A percentile compares a stretch with the other conserved stretches of the same genome.
phyloP scores from a whole-genome alignment of 2,797 vertebrate genomes.

The Chaunax sp. region DNA sequence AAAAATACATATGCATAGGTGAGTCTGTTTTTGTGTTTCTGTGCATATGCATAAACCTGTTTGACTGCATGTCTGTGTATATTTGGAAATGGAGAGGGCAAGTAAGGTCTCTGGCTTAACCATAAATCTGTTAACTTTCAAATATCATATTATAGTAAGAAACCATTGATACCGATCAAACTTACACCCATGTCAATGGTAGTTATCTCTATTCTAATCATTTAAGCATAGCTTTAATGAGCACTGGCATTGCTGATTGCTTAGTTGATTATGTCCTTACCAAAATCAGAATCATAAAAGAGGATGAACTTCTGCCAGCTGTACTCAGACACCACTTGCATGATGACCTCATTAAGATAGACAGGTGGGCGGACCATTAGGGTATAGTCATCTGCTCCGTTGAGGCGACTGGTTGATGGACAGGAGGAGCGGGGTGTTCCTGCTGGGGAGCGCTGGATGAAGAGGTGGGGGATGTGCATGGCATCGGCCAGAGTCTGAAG shows the following conservation, averaged over 20 bases:
- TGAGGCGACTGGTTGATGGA: conserved; percentile 86
- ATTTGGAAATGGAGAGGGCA: not conserved
- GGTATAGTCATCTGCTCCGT: conserved; percentile 93
- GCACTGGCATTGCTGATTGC: not conserved
- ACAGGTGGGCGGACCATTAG: conserved; percentile 95
- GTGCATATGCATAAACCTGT: conserved; percentile 7
- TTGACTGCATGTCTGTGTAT: not conserved
- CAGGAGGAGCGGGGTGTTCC: conserved; percentile 93
- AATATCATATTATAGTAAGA: conserved; percentile 41
- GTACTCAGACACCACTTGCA: conserved; percentile 95
- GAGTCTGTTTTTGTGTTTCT: conserved; percentile 14
- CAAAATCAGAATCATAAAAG: conserved; percentile 96
- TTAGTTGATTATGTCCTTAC: conserved; percentile 79
- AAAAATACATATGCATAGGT: conserved; percentile 10
- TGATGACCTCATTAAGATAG: conserved; percentile 97
- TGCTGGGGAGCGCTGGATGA: conserved; percentile 91
- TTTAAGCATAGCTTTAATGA: too few relatives aligned
- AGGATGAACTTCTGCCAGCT: conserved; percentile 99
- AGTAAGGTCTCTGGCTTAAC: conserved; percentile 12
- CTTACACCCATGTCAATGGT: not conserved
- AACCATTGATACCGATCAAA: conserved; percentile 7
- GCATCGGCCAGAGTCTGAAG: conserved; percentile 95
- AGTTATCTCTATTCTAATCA: not conserved
- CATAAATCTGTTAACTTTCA: conserved; percentile 27
- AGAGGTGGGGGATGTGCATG: conserved; percentile 99